phyloP scores from a whole-genome alignment of 1,140 invertebrate species.

The Pectinophora gossypiella region DNA sequence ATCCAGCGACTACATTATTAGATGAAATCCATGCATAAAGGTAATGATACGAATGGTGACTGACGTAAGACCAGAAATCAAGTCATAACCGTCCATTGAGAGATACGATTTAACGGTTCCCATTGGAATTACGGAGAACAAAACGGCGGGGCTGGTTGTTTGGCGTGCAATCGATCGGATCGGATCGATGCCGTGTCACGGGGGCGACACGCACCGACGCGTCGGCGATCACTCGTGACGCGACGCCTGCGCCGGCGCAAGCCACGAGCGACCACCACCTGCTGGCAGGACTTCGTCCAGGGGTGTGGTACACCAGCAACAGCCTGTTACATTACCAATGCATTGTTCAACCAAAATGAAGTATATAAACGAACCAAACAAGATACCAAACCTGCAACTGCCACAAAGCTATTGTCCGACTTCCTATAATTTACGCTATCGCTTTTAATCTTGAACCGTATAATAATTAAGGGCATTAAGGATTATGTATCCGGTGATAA shows the following conservation, averaged over 20 bases:
- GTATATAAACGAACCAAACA: no score
- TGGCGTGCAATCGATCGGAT: constrained; percentile 1
- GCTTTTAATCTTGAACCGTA: constrained; percentile 12
- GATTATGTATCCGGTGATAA: constrained; percentile 38
- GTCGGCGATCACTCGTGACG: constrained; percentile 36
- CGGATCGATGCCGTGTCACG: constrained; percentile 7
- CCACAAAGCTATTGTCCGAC: no score
- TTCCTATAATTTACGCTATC: not conserved
- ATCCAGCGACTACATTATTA: no score
- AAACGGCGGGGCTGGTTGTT: not conserved
- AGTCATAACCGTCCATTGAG: constrained; percentile 1
- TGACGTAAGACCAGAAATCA: constrained; percentile 1
- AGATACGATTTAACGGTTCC: constrained; percentile 12
- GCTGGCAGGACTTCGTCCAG: no score
- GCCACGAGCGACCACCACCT: not conserved
- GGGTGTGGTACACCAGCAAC: no score
- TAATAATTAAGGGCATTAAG: constrained; percentile 27
- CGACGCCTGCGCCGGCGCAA: not conserved
- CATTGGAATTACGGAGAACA: constrained; percentile 11
- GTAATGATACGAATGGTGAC: no score
- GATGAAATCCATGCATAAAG: no score
- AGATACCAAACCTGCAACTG: no score
- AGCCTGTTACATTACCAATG: no score
- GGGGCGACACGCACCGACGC: constrained; percentile 25
- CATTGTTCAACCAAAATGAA: no score